A percentile compares a stretch with the other conserved stretches of the same genome.
Conservation (phyloP, 2,797 vertebrate species). For the Darevskia nairensis region DNA sequence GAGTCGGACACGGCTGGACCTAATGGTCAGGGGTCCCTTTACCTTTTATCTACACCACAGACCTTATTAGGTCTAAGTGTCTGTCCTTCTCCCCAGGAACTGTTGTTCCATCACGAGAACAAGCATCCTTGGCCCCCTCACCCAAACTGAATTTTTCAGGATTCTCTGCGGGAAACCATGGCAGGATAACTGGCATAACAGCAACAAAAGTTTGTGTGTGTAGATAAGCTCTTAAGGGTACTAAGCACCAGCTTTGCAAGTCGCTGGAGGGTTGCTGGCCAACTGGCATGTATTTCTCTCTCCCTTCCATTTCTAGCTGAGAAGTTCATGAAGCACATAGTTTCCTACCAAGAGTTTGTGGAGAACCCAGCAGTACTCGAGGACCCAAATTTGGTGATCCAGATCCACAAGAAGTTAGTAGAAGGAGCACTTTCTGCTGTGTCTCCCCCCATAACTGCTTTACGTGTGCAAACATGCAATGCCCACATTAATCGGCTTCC, state of each 20-base stretch:
- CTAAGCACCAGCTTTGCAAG: not conserved
- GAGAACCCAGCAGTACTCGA: conserved; percentile 90
- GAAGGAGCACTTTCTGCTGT: not conserved
- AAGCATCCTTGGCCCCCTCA: no score
- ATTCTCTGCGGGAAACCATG: no score
- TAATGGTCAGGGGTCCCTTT: no score
- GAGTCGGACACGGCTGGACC: no score
- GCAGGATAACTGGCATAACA: no score
- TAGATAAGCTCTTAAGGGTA: no score
- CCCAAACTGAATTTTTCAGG: no score
- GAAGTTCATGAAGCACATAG: conserved; percentile 86
- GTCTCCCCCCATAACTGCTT: not conserved
- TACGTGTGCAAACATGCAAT: not conserved
- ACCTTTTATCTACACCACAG: no score
- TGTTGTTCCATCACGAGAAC: no score
- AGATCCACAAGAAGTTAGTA: conserved; percentile 91
- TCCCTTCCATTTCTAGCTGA: conserved; percentile 72
- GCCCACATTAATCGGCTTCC: not conserved
- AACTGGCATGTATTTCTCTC: not conserved
- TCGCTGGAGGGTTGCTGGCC: not conserved
- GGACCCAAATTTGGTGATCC: conserved; percentile 92
- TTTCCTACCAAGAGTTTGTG: conserved; percentile 90
- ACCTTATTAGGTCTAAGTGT: no score
- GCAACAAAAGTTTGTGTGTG: no score
- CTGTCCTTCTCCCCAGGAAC: no score